Base-by-base conservation (phyloP, 1,140 invertebrate genomes). In the Palaemon carinicauda region DNA sequence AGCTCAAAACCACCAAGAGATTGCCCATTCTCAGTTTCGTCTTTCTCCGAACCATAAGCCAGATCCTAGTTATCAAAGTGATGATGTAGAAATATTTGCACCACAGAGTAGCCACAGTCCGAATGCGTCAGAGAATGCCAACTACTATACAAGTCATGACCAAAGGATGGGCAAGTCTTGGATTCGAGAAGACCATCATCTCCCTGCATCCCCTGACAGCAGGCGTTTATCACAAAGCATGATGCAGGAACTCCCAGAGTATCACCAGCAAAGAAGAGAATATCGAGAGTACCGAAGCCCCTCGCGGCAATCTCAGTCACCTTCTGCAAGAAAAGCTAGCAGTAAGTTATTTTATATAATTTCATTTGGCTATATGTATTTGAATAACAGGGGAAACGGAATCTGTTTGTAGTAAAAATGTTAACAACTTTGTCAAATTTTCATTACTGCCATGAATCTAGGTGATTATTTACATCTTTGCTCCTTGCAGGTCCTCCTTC, bases 221-320 rank as follows among this genome's bases (percentile, higher is more conserved):
- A 77, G 85, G 19, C 74, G 84, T 15, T 5, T 80, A 1, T 53
- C 53, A 17, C n/a, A 27, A 4, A 21, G 51, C 75, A 82, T 90
- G 77, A 90, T 90, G 17, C 91, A 92, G 88, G 91, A 92, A 69
- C 88, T 92, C 41, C 91, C 91, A n/a, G 93, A 93, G 87, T 92
- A 90, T 80, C 90, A 91, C 31, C 91, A 93, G 85, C 91, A 91
- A 74, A 90, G 91, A 19, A 89, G 92, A 81, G 93, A 94, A 56
- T 93, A 93, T 87, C 91, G 92, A 86, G 93, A 93, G 84, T 93
- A 93, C 81, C 91, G 93, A 27, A 89, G 90, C 33, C 73, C 85
- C 29, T 81, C 60, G 73, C 89, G 80, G 2, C 65, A 78, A 17
- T 83, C 86, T 19, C 86, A 86, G 31, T 80, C 85, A 15, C 88